A percentile compares a stretch with the other conserved stretches of the same genome.
Evolutionary conservation across 2,113 vertebrate genomes (phyloP).

Genomic region (Pelecanoides urinatrix): DNA sequence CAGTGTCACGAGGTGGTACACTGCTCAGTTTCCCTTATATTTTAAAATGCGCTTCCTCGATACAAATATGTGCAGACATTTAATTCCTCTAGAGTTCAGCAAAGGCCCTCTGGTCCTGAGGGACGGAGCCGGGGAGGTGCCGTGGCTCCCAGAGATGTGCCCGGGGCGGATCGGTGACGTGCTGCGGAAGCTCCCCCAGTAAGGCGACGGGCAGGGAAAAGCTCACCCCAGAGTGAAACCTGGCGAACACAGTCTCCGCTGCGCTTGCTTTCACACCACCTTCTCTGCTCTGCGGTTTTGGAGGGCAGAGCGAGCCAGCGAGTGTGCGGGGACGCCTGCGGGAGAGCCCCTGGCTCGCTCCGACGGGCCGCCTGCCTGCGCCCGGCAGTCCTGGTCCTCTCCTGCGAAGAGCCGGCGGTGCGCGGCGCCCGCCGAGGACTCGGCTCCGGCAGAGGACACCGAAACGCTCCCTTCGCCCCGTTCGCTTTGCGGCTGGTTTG

Average conservation of each 20-base stretch:
- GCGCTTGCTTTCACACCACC: accelerated
- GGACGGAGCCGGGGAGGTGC: background rate
- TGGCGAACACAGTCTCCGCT: accelerated
- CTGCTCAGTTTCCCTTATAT: accelerated
- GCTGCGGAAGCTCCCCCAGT: background rate
- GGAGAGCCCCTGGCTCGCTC: background rate
- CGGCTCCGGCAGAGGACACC: background rate
- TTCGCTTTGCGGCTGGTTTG: background rate
- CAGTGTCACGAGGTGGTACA: background rate
- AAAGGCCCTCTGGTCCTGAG: background rate
- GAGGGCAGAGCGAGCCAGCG: background rate
- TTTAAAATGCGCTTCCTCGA: background rate
- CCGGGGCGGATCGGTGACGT: accelerated
- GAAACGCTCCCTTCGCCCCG: background rate
- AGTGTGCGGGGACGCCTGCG: accelerated
- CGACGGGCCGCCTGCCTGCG: accelerated
- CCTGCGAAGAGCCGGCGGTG: background rate
- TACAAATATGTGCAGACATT: background rate
- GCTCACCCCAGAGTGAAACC: background rate
- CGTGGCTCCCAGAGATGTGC: background rate
- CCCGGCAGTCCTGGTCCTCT: background rate
- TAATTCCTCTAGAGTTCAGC: background rate
- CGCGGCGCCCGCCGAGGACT: accelerated
- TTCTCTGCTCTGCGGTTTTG: background rate
- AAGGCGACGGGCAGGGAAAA: background rate